Evolutionary conservation across 2,888 invertebrate genomes (phyloP).

Genomic region (Orthonevra nobilis): DNA sequence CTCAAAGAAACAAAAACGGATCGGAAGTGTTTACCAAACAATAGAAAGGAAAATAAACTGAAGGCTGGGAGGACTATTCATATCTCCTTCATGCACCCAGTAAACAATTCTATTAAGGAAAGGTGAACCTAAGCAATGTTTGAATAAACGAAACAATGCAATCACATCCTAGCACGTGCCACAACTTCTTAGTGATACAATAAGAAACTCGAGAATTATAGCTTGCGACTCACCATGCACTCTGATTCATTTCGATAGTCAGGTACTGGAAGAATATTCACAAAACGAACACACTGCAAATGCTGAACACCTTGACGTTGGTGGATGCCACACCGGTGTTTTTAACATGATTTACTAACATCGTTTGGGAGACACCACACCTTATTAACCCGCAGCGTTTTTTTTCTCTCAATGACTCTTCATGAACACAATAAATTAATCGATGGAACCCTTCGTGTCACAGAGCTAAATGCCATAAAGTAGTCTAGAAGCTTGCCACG

Average conservation of each 20-base stretch:
- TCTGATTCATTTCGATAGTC: not conserved
- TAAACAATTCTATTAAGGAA: no score
- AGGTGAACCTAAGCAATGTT: no score
- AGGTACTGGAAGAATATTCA: not conserved
- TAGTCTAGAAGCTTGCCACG: no score
- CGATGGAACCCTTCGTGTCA: constrained; percentile 48
- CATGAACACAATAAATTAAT: constrained; percentile 44
- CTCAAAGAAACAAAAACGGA: no score
- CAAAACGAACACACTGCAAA: not conserved
- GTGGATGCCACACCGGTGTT: constrained; percentile 6
- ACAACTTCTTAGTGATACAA: not conserved
- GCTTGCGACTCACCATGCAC: not conserved
- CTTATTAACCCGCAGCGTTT: constrained; percentile 33
- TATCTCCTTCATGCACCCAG: no score
- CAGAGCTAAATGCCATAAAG: no score
- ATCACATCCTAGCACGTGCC: constrained; percentile 7
- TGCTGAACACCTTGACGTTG: constrained; percentile 3
- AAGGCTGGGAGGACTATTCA: no score
- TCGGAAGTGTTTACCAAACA: no score
- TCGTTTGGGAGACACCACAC: no score
- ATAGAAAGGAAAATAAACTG: no score
- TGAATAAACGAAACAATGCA: no score
- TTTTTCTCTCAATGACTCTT: not conserved
- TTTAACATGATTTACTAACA: constrained; percentile 4
- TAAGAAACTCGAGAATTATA: constrained; percentile 8